Conservation (phyloP, 1,140 invertebrate species). For the Trichonephila clavipes region DNA sequence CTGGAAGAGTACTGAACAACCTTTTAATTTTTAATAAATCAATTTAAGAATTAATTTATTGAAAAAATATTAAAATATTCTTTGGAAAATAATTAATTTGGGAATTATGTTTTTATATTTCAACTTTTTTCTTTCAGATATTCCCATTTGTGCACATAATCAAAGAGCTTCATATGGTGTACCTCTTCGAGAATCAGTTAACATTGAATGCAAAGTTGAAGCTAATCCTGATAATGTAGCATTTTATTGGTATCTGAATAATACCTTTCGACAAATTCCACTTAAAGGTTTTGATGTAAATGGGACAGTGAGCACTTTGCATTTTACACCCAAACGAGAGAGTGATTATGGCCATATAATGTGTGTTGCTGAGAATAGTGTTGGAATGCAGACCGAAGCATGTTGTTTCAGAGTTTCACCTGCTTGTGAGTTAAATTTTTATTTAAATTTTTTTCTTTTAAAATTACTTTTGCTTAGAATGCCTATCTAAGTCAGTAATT, state of each 20-base stretch:
- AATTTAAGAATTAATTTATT: no score
- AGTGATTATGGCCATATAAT: slow-evolving; percentile 66
- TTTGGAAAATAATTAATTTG: no score
- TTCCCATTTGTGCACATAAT: slow-evolving; percentile 85
- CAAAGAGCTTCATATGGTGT: slow-evolving; percentile 87
- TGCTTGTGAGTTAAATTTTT: slow-evolving; percentile 49
- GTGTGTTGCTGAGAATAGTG: slow-evolving; percentile 56
- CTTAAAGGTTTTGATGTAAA: slow-evolving; percentile 55
- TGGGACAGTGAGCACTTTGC: slow-evolving; percentile 59
- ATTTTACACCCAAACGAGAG: slow-evolving; percentile 51
- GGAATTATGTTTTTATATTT: no score
- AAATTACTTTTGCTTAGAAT: not conserved
- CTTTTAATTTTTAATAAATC: no score
- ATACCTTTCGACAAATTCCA: slow-evolving; percentile 72
- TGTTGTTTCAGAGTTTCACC: slow-evolving; percentile 67
- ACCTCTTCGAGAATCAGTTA: slow-evolving; percentile 91
- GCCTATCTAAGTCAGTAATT: not conserved
- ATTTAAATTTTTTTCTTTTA: no score
- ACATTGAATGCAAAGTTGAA: slow-evolving; percentile 90
- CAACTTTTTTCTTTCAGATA: slow-evolving; percentile 80
- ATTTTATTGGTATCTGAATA: slow-evolving; percentile 78
- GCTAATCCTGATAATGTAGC: slow-evolving; percentile 85
- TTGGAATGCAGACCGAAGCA: slow-evolving; percentile 62
- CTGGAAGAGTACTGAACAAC: no score
- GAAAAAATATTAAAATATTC: no score